These are phyloP conservation scores for Harpalus rubripes DNA, from an alignment of 2,888 invertebrate genomes.

Conservation along the genomic window DNA sequence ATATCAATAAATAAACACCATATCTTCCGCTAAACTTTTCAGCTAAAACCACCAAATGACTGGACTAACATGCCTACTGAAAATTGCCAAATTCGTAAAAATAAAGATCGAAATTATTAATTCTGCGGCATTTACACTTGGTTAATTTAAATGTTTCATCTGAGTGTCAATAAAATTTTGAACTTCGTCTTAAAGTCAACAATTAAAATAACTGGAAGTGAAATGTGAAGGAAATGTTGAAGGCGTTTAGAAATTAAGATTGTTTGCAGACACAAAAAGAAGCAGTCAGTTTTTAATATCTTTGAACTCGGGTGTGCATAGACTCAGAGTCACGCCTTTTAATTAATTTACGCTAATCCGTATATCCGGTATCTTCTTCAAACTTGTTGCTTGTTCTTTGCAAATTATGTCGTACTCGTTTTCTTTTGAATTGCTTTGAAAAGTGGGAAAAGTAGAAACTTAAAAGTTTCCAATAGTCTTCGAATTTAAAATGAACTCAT, in stretches of 20 bases:
- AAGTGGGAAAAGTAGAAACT: not conserved
- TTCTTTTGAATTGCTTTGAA: not conserved
- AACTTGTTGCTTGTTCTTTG: constrained; percentile 23
- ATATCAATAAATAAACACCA: too few species aligned
- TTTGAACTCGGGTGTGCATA: constrained; percentile 56
- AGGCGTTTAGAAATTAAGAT: constrained; percentile 35
- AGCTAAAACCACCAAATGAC: too few species aligned
- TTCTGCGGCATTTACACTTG: not conserved
- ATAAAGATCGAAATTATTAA: not conserved
- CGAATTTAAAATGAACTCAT: not conserved
- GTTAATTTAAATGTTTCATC: constrained; percentile 15
- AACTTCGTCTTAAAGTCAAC: constrained; percentile 39
- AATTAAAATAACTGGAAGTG: constrained; percentile 5
- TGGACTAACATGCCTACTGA: too few species aligned
- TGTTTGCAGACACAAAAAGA: constrained; percentile 39
- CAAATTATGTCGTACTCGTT: constrained; percentile 1
- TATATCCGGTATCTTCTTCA: constrained; percentile 44
- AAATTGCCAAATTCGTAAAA: too few species aligned
- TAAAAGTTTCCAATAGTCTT: not conserved
- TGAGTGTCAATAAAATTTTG: constrained; percentile 29
- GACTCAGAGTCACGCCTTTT: constrained; percentile 62
- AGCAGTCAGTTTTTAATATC: constrained; percentile 61
- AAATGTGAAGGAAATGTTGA: constrained; percentile 20
- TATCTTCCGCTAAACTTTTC: too few species aligned
- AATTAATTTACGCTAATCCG: constrained; percentile 65